Evolutionary conservation across 2,888 invertebrate species (phyloP), one percentile per base, ranked within the genome.

Genomic region (Anorthoa munda): DNA sequence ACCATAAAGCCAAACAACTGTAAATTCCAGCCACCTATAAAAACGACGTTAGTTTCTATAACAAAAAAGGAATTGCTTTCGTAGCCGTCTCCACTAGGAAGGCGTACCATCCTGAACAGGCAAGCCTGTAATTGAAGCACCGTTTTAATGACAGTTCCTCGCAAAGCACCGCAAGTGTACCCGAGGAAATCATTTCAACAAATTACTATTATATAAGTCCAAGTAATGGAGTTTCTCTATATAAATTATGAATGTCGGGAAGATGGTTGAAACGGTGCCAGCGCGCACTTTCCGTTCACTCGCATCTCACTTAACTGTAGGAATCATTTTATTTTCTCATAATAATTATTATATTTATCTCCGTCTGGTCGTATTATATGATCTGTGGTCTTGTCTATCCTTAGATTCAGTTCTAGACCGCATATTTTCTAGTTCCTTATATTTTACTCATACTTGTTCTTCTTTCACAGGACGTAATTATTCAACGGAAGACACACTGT

Each of bases 71-170:
- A 81, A 86, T 87, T 83, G 60, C 72, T 71, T 79, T 79, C 82
- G 77, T 82, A 80, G 75, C 75, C 75, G 75, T 81, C 83, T 78
- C 76, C 84, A 88, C 86, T 87, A 89, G 88, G 88, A 91, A 91
- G 88, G 83, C 87, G 85, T 83, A 72, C 87, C 85, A 86, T 90
- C 92, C 92, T 92, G 90, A 82, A 87, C 86, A 79, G 86, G 86
- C 86, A 89, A 90, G 88, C 81, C 92, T 85, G 92, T 92, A 93
- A 94, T 94, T 89, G 87, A 93, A 90, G 91, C 89, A 92, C 95
- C 95, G 95, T 95, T 95, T 93, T 95, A 95, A 95, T 95, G 93
- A 92, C 90, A 90, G 92, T 93, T 93, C 93, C 93, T 94, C 91
- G 89, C 84, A 87, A 91, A 89, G 90, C 88, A 88, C 93, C 92